A percentile compares a stretch with the other conserved stretches of the same genome.
phyloP scores from a whole-genome alignment of 2,888 invertebrate species.

The Heliconius aoede region DNA sequence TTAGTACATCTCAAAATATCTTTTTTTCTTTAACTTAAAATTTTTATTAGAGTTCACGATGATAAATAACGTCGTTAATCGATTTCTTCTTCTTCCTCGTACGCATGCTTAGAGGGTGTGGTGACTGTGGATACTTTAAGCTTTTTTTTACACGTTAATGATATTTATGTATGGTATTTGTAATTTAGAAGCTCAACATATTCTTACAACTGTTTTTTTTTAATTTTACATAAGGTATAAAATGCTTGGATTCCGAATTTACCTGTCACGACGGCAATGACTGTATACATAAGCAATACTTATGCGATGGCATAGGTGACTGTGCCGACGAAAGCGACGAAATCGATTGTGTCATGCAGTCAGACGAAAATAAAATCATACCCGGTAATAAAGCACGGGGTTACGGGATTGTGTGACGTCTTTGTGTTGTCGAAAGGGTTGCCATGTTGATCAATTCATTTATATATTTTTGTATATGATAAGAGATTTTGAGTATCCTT shows the following conservation, averaged over 20 bases:
- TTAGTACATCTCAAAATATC: not conserved
- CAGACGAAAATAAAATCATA: conserved; percentile 39
- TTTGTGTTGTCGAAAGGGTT: conserved; percentile 5
- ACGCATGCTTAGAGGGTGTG: conserved; percentile 11
- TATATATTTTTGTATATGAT: not conserved
- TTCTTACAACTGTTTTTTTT: conserved; percentile 45
- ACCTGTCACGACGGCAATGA: conserved; percentile 83
- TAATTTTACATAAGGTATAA: conserved; percentile 65
- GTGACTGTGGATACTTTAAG: not conserved
- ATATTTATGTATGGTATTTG: not conserved
- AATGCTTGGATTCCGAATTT: conserved; percentile 74
- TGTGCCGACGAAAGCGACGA: conserved; percentile 87
- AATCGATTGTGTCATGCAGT: conserved; percentile 74
- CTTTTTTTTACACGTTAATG: not conserved
- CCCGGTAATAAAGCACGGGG: conserved; percentile 42
- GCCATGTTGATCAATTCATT: not conserved
- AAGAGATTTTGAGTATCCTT: not conserved
- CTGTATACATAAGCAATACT: conserved; percentile 83
- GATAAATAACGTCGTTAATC: not conserved
- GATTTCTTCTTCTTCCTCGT: not conserved
- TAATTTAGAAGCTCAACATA: not conserved
- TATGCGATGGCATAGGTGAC: conserved; percentile 85
- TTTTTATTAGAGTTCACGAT: not conserved
- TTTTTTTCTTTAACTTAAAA: not conserved
- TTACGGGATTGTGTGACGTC: conserved; percentile 27